These are phyloP conservation scores for Hormiphora californensis DNA, from an alignment of 37 sponge, comb jelly and placozoan species.

Conservation along the genomic window DNA sequence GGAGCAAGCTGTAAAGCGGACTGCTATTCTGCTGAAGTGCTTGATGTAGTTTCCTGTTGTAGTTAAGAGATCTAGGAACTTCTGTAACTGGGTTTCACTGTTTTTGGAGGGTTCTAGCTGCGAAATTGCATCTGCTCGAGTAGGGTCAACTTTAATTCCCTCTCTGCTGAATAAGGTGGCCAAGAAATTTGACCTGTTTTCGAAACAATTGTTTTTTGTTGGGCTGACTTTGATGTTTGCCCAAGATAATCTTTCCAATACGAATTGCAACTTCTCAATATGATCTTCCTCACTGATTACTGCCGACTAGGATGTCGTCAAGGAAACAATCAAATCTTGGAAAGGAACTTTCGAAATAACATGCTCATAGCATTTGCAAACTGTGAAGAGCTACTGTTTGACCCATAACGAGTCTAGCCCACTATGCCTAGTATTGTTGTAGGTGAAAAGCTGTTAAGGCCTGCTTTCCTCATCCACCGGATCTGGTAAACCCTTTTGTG, in stretches of 20 bases:
- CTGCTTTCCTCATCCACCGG: neutral
- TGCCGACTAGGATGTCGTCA: neutral
- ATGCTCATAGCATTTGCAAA: neutral
- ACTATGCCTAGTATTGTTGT: neutral
- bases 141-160: neutral
- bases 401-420: neutral
- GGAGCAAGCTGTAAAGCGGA: neutral
- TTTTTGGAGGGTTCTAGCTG: neutral
- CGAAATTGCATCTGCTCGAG: neutral
- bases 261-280: neutral
- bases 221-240: neutral
- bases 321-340: neutral
- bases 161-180: neutral
- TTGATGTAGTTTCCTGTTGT: neutral
- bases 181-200: neutral
- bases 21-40: neutral
- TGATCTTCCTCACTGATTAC: neutral
- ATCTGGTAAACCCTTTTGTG: neutral
- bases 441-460: neutral
- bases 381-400: neutral
- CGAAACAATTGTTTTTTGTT: neutral
- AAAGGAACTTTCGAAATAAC: neutral
- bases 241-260: neutral
- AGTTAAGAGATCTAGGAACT: neutral
- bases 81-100: slow-evolving; percentile 7